Percentiles rank a stretch among this genome's conserved stretches.
phyloP scores from a whole-genome alignment of 2,888 invertebrate genomes.

The Eilema sororculum region DNA sequence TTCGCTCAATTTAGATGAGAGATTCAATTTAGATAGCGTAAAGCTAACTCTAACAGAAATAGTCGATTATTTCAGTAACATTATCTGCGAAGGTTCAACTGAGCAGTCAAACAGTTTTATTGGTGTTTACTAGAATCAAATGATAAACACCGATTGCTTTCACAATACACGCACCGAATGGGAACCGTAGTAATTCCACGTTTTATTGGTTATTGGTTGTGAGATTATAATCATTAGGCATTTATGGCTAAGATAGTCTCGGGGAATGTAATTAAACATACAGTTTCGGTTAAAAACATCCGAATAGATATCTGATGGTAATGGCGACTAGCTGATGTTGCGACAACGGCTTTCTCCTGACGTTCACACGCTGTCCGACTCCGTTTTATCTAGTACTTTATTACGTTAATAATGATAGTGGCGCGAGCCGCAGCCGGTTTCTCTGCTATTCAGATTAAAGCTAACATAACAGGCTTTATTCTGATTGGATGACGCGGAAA shows the following conservation, averaged over 20 bases:
- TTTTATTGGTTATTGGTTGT: constrained; percentile 60
- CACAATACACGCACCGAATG: constrained; percentile 49
- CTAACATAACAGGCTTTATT: constrained; percentile 73
- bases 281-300: constrained; percentile 63
- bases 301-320: constrained; percentile 69
- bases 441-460: constrained; percentile 74
- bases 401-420: constrained; percentile 83
- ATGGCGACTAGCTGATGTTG: constrained; percentile 75
- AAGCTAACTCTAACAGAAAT: constrained; percentile 63
- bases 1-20: constrained; percentile 70
- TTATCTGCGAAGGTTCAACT: constrained; percentile 56
- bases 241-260: constrained; percentile 59
- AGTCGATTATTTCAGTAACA: constrained; percentile 63
- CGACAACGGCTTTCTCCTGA: constrained; percentile 82
- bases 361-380: constrained; percentile 85
- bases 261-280: constrained; percentile 63
- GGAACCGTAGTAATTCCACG: constrained; percentile 46
- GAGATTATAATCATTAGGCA: constrained; percentile 64
- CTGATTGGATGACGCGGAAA: constrained; percentile 83
- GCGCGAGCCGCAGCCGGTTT: constrained; percentile 82
- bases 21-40: constrained; percentile 79
- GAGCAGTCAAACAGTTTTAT: constrained; percentile 51
- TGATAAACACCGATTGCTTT: constrained; percentile 47
- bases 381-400: constrained; percentile 85
- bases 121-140: constrained; percentile 36